Conservation (phyloP, 2,113 vertebrate genomes). For the Empidonax traillii region DNA sequence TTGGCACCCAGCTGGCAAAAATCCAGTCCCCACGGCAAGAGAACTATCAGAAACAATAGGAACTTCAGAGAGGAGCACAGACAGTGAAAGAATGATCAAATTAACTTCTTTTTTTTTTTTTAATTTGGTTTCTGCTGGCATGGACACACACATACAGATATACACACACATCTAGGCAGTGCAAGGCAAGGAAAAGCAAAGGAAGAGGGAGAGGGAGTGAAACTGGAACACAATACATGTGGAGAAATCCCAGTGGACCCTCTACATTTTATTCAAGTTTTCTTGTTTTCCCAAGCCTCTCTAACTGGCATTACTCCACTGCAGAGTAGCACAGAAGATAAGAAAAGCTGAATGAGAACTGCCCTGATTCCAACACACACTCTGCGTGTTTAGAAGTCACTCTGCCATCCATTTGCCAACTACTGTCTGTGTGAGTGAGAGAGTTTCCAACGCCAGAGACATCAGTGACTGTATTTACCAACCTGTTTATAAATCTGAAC, state of each 20-base stretch:
- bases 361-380: not conserved
- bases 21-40: slow-evolving; percentile 24
- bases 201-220: not conserved
- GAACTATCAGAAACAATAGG: slow-evolving; percentile 36
- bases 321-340: not conserved
- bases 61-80: slow-evolving; percentile 31
- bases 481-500: not conserved
- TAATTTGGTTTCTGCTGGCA: slow-evolving; percentile 36
- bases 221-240: not conserved
- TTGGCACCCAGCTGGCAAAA: slow-evolving; percentile 52
- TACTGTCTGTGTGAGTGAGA: not conserved
- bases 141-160: not conserved
- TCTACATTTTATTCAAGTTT: slow-evolving; percentile 21
- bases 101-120: not conserved
- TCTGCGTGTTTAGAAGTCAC: not conserved
- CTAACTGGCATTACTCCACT: not conserved
- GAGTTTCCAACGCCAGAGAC: not conserved
- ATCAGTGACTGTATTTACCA: not conserved
- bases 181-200: not conserved
- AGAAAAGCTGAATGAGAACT: slow-evolving; percentile 34
- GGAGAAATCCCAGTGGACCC: not conserved
- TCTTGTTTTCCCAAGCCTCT: slow-evolving; percentile 32
- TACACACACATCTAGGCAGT: not conserved
- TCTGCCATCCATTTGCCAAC: not conserved
- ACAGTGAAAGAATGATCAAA: slow-evolving; percentile 34